Percentiles rank a stretch among this genome's conserved stretches.
Conservation (phyloP, 2,888 invertebrate species). For the Mimumesa dahlbomi region DNA sequence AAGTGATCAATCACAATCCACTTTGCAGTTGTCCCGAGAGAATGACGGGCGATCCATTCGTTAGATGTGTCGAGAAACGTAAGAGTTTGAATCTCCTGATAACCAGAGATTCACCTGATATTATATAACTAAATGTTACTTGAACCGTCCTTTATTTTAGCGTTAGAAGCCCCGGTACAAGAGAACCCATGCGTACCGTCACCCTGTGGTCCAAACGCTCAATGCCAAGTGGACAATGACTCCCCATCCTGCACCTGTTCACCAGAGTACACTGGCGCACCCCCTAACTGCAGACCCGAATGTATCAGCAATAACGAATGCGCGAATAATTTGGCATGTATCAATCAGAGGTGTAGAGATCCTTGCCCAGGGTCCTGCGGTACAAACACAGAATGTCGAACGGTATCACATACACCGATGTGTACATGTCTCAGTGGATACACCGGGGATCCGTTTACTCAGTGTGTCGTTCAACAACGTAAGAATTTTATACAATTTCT, state of each 20-base stretch:
- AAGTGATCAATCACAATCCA: constrained; percentile 85
- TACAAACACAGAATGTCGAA: constrained; percentile 82
- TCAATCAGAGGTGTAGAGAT: constrained; percentile 88
- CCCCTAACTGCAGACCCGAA: constrained; percentile 87
- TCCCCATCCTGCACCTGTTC: constrained; percentile 85
- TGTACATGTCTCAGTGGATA: constrained; percentile 85
- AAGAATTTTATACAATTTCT: no score
- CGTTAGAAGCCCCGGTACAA: constrained; percentile 83
- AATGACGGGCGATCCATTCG: constrained; percentile 84
- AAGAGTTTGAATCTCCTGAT: constrained; percentile 63
- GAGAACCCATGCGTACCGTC: constrained; percentile 79
- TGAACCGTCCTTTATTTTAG: constrained; percentile 18
- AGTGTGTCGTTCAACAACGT: constrained; percentile 39
- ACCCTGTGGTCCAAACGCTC: constrained; percentile 86
- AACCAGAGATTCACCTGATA: constrained; percentile 32
- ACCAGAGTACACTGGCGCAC: constrained; percentile 85
- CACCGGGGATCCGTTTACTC: constrained; percentile 85
- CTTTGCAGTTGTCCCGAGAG: constrained; percentile 83
- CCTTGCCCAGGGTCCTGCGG: constrained; percentile 89
- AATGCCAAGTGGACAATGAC: constrained; percentile 84
- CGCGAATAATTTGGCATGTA: constrained; percentile 86
- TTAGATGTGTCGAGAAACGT: constrained; percentile 82
- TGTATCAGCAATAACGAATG: constrained; percentile 91
- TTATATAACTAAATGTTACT: constrained; percentile 74
- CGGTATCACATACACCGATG: constrained; percentile 85